Percentiles rank a stretch among this genome's conserved stretches.
Conservation (phyloP, 2,888 invertebrate genomes). For the Hypsopygia costalis region DNA sequence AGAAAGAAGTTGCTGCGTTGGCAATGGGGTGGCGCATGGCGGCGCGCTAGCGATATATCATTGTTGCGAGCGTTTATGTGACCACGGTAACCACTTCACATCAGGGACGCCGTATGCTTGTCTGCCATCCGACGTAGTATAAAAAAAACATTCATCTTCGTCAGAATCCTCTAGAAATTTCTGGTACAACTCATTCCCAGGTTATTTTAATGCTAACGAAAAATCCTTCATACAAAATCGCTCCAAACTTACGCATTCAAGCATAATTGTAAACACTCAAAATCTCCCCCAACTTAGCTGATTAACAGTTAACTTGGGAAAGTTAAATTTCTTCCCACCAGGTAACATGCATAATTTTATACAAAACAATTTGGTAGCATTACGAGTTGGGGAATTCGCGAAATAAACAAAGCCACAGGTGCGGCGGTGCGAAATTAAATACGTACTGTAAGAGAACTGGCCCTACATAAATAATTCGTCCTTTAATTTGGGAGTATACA, state of each 20-base stretch:
- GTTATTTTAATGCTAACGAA: no score
- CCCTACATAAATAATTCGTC: constrained; percentile 52
- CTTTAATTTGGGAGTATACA: constrained; percentile 40
- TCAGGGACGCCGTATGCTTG: no score
- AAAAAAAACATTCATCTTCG: no score
- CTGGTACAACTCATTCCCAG: no score
- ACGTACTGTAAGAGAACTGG: constrained; percentile 35
- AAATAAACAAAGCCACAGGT: constrained; percentile 71
- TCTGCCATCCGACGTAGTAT: no score
- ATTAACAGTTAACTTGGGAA: constrained; percentile 5
- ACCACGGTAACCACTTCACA: no score
- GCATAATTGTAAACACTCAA: background rate
- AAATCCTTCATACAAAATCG: no score
- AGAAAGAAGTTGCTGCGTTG: no score
- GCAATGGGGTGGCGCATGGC: no score
- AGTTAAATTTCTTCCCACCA: constrained; percentile 6
- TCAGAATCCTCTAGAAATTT: no score
- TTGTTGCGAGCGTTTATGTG: no score
- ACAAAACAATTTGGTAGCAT: constrained; percentile 37
- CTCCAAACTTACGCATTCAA: background rate
- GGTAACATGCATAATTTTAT: constrained; percentile 26
- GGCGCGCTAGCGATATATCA: no score
- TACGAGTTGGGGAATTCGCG: constrained; percentile 41
- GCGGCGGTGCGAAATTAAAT: constrained; percentile 54
- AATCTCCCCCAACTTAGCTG: constrained; percentile 1